Evolutionary conservation across 1,140 invertebrate genomes (phyloP).

Genomic region (Dysdera silvatica): DNA sequence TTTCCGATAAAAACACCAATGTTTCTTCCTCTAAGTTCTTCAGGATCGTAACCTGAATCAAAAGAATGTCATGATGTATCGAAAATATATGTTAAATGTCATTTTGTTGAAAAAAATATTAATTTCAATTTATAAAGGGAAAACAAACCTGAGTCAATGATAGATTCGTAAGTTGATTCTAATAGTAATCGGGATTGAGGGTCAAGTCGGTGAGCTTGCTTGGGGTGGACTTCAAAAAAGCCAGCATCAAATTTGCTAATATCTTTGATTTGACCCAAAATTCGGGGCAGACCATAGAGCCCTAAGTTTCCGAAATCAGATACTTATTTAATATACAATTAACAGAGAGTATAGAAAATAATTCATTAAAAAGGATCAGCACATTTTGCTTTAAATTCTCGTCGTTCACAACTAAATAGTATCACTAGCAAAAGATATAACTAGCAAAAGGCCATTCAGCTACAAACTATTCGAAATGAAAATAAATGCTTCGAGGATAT

Average conservation of each 20-base stretch:
- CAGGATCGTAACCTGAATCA: constrained; percentile 38
- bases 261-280: constrained; percentile 84
- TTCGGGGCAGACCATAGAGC: constrained; percentile 68
- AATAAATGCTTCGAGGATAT: background rate
- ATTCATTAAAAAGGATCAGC: background rate
- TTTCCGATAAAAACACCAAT: constrained; percentile 88
- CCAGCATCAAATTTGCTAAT: constrained; percentile 76
- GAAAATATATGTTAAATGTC: background rate
- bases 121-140: background rate
- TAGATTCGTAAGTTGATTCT: constrained; percentile 88
- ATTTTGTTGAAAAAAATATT: background rate
- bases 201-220: constrained; percentile 92
- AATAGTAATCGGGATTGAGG: constrained; percentile 84
- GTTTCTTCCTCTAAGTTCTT: constrained; percentile 50
- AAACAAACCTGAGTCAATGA: constrained; percentile 76
- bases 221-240: constrained; percentile 87
- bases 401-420: background rate
- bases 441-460: background rate
- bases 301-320: constrained; percentile 40
- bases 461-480: background rate
- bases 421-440: background rate
- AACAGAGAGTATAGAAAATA: background rate
- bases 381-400: background rate
- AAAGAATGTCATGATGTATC: background rate
- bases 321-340: background rate